These are phyloP conservation scores for Poecile montanus DNA, from an alignment of 2,797 vertebrate genomes.

Conservation along the genomic window DNA sequence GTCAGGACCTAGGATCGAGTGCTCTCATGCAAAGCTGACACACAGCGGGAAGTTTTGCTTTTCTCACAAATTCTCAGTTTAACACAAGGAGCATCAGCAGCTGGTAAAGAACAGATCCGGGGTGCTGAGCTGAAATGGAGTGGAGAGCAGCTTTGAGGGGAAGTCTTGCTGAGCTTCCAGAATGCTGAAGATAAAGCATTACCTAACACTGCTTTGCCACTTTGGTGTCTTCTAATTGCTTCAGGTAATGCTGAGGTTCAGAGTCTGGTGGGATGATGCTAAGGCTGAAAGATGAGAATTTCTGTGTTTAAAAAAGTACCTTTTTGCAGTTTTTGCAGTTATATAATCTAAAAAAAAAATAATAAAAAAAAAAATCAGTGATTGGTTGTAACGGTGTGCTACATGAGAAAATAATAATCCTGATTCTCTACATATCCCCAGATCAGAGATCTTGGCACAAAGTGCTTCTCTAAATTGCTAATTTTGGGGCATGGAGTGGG, in stretches of 20 bases:
- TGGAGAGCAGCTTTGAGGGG: slow-evolving; percentile 45
- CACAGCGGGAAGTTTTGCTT: slow-evolving; percentile 66
- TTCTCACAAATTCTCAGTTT: slow-evolving; percentile 67
- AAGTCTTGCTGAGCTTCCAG: slow-evolving; percentile 62
- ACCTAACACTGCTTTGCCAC: slow-evolving; percentile 27
- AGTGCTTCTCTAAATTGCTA: neutral
- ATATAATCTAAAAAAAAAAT: neutral
- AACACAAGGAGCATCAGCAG: slow-evolving; percentile 48
- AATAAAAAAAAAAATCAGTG: neutral
- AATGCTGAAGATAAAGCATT: slow-evolving; percentile 55
- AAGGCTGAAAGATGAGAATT: slow-evolving; percentile 2
- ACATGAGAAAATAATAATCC: neutral
- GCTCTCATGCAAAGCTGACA: slow-evolving; percentile 67
- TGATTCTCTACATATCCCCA: neutral
- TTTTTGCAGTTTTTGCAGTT: neutral
- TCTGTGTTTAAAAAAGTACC: neutral
- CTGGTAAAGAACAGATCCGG: slow-evolving; percentile 58
- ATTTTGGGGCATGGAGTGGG: neutral
- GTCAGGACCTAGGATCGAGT: slow-evolving; percentile 18
- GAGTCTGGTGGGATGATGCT: slow-evolving; percentile 14
- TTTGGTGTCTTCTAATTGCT: slow-evolving; percentile 50
- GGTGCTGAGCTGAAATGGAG: slow-evolving; percentile 51
- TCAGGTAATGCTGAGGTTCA: slow-evolving; percentile 54
- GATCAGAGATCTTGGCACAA: neutral
- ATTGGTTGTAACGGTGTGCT: neutral